These are phyloP conservation scores for Sebastes variabilis DNA, from an alignment of 2,797 vertebrate genomes.

Conservation along the genomic window DNA sequence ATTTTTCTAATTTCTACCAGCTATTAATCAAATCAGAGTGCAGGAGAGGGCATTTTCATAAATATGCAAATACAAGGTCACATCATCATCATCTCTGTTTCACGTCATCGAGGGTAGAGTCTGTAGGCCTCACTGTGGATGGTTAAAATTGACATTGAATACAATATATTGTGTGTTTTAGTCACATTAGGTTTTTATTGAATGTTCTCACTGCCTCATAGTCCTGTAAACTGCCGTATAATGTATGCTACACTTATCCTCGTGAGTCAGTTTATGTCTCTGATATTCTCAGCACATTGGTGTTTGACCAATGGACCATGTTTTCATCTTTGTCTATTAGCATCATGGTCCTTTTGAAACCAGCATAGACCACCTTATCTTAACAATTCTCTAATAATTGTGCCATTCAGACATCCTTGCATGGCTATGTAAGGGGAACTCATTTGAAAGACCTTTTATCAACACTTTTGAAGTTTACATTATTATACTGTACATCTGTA, in stretches of 20 bases:
- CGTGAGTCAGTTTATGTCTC: slow-evolving; percentile 51
- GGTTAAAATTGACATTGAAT: slow-evolving; percentile 34
- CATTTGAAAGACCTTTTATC: slow-evolving; percentile 48
- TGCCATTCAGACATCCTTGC: slow-evolving; percentile 64
- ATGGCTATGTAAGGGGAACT: slow-evolving; percentile 51
- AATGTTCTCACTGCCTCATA: slow-evolving; percentile 61
- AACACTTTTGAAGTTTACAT: slow-evolving; percentile 71
- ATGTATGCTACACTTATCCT: slow-evolving; percentile 62
- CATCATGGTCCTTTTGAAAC: slow-evolving; percentile 67
- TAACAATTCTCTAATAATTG: slow-evolving; percentile 39
- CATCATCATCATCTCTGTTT: slow-evolving; percentile 45
- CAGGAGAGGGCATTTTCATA: slow-evolving; percentile 79
- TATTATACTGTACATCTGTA: slow-evolving; percentile 61
- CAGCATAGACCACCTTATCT: slow-evolving; percentile 71
- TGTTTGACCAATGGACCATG: slow-evolving; percentile 50
- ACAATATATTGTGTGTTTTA: slow-evolving; percentile 50
- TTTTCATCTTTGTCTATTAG: slow-evolving; percentile 53
- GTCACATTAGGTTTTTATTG: slow-evolving; percentile 54
- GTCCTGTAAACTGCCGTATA: slow-evolving; percentile 63
- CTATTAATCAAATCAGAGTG: slow-evolving; percentile 78
- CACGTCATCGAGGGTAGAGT: slow-evolving; percentile 31
- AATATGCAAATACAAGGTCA: slow-evolving; percentile 83
- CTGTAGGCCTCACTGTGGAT: slow-evolving; percentile 49
- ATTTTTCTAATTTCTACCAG: slow-evolving; percentile 79
- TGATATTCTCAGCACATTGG: slow-evolving; percentile 55